These are phyloP conservation scores for Sander vitreus DNA, from an alignment of 2,113 vertebrate genomes.

Conservation along the genomic window DNA sequence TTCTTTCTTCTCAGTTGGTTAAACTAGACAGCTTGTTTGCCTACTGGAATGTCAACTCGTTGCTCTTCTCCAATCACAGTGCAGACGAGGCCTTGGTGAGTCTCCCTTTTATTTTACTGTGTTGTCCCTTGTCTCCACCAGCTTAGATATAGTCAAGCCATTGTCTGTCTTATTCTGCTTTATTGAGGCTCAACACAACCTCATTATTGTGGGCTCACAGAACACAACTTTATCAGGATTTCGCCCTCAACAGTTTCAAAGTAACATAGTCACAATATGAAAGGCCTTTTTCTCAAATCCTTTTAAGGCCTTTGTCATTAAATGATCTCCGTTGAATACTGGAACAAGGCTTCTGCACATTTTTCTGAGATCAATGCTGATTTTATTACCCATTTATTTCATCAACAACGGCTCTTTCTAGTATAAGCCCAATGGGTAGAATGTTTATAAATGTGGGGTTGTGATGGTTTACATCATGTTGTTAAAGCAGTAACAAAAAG, in stretches of 20 bases:
- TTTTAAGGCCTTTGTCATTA: background rate
- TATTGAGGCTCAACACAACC: background rate
- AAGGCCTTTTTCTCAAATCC: background rate
- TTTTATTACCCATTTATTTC: background rate
- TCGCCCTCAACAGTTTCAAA: background rate
- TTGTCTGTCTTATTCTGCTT: background rate
- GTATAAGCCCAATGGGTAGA: background rate
- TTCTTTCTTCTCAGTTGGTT: constrained; percentile 87
- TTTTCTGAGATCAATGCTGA: background rate
- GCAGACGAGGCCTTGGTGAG: constrained; percentile 91
- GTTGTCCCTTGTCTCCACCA: background rate
- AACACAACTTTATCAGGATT: too few relatives aligned
- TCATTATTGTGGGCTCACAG: background rate
- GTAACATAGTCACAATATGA: background rate
- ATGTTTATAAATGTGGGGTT: background rate
- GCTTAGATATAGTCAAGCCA: background rate
- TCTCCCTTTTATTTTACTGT: constrained; percentile 32
- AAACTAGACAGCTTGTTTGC: constrained; percentile 95
- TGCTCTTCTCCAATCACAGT: constrained; percentile 89
- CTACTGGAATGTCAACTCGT: constrained; percentile 96
- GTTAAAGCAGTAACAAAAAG: background rate
- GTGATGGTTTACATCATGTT: background rate
- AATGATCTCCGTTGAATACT: background rate
- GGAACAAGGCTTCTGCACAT: background rate
- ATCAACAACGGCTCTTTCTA: background rate